phyloP scores from a whole-genome alignment of 2,113 vertebrate species.

The Cariama cristata region DNA sequence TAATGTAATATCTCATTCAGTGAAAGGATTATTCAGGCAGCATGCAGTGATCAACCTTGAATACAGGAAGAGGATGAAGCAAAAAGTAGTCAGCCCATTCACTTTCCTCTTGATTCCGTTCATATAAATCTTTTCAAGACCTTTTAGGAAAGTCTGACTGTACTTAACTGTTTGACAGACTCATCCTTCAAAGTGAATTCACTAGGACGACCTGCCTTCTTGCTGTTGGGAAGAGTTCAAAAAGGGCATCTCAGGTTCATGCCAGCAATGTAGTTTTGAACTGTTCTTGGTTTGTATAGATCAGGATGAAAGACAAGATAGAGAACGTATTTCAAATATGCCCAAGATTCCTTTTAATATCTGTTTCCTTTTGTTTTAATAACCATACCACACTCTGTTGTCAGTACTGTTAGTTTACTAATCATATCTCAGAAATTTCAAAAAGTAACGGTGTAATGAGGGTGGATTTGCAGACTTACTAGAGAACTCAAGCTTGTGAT shows the following conservation, averaged over 20 bases:
- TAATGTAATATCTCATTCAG: background rate
- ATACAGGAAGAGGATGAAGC: background rate
- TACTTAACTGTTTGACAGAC: background rate
- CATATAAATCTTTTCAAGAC: background rate
- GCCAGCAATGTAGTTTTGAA: background rate
- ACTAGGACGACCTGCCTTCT: background rate
- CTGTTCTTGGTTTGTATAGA: background rate
- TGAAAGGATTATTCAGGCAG: background rate
- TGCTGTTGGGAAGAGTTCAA: background rate
- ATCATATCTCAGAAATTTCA: background rate
- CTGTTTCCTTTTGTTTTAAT: background rate
- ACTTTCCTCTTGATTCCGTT: background rate
- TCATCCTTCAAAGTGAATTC: conserved; percentile 11
- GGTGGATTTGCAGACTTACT: background rate
- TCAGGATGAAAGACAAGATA: background rate
- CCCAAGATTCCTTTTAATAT: background rate
- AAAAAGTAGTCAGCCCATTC: background rate
- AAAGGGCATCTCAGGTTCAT: background rate
- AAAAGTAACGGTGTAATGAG: background rate
- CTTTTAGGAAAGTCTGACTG: background rate
- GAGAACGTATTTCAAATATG: background rate
- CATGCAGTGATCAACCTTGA: background rate
- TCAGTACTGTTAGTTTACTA: background rate
- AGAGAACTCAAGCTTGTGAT: background rate
- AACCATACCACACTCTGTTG: background rate